A percentile compares a stretch with the other conserved stretches of the same genome.
Evolutionary conservation across 2,797 vertebrate genomes (phyloP).

Genomic region (Pangasius larnaudii): DNA sequence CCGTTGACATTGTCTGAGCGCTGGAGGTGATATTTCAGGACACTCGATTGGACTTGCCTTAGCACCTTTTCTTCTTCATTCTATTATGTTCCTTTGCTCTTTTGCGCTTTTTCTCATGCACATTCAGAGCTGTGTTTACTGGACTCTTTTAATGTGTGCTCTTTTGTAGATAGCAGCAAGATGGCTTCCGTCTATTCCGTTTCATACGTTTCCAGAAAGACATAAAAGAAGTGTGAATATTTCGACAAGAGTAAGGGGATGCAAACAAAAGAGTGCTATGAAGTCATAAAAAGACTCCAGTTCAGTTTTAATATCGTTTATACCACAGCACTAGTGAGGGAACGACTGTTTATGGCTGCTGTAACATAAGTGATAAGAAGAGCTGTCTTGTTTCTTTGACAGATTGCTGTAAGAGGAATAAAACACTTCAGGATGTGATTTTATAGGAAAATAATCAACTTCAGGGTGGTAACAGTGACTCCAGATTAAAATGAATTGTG

Average conservation of each 20-base stretch:
- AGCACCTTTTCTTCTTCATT: not conserved
- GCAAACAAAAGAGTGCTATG: not conserved
- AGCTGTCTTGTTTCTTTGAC: not conserved
- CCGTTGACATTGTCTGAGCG: not conserved
- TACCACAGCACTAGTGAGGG: not conserved
- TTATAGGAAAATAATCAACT: not conserved
- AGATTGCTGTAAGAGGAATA: not conserved
- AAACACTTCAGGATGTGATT: not conserved
- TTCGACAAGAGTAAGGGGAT: not conserved
- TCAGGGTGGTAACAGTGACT: not conserved
- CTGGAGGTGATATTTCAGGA: not conserved
- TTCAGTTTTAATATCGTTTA: not conserved
- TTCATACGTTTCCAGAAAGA: not conserved
- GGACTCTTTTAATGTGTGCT: not conserved
- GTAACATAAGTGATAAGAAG: not conserved
- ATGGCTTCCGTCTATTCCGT: not conserved
- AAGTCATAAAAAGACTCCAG: not conserved
- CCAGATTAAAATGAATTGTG: not conserved
- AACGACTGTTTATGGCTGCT: not conserved
- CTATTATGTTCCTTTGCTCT: not conserved
- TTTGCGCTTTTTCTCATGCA: not conserved
- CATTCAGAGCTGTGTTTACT: not conserved
- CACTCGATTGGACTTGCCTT: not conserved
- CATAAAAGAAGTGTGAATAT: too few species aligned
- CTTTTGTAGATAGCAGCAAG: slow-evolving; percentile 7